phyloP scores from a whole-genome alignment of 2,797 vertebrate species.

The Nannoperca obscura region DNA sequence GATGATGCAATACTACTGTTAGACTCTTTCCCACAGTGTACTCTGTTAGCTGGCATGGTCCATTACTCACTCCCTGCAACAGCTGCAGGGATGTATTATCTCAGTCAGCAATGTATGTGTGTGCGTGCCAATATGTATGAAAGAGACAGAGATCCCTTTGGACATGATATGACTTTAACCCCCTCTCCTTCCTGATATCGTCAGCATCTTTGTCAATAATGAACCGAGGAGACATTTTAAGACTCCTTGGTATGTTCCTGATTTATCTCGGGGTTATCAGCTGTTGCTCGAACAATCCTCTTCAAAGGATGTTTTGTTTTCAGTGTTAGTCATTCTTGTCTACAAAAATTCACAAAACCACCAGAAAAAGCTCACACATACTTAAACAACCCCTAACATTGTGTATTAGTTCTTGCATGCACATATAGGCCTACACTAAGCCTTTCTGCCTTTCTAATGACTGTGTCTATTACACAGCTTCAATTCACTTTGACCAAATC shows the following conservation, averaged over 20 bases:
- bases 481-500: neutral
- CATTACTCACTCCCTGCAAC: constrained; percentile 56
- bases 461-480: neutral
- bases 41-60: constrained; percentile 40
- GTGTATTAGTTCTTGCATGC: neutral
- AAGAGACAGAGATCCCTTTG: neutral
- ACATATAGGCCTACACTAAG: neutral
- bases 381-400: neutral
- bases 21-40: constrained; percentile 47
- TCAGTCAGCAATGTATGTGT: constrained; percentile 25
- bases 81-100: constrained; percentile 61
- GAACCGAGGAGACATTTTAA: constrained; percentile 12
- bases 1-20: constrained; percentile 31
- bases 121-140: constrained; percentile 14
- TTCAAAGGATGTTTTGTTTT: constrained; percentile 12
- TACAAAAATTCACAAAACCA: constrained; percentile 14
- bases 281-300: constrained; percentile 9
- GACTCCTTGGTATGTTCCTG: constrained; percentile 3
- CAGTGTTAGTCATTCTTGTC: neutral
- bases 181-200: neutral
- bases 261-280: constrained; percentile 21
- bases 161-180: neutral
- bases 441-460: neutral
- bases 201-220: constrained; percentile 2
- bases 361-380: neutral